Percentiles rank a stretch among this genome's conserved stretches.
phyloP scores from a whole-genome alignment of 2,888 invertebrate species.

The Polyommatus icarus region DNA sequence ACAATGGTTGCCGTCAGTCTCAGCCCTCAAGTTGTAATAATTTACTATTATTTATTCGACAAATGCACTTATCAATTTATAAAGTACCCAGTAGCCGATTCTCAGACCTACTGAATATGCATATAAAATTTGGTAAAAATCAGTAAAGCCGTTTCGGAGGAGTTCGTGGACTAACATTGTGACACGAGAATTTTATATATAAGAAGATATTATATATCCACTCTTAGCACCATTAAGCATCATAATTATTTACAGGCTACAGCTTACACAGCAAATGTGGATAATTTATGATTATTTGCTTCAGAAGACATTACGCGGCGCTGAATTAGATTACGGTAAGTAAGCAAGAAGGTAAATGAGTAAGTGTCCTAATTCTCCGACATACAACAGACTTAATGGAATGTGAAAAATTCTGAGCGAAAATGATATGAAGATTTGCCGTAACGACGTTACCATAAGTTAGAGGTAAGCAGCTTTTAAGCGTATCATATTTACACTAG shows the following conservation, averaged over 20 bases:
- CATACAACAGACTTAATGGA: slow-evolving; percentile 22
- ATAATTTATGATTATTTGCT: slow-evolving; percentile 28
- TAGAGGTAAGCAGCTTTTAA: too few relatives aligned
- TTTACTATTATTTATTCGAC: too few relatives aligned
- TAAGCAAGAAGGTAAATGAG: slow-evolving; percentile 8
- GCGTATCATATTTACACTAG: too few relatives aligned
- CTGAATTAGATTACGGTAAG: slow-evolving; percentile 21
- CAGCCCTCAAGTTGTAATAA: too few relatives aligned
- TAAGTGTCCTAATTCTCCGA: slow-evolving; percentile 8
- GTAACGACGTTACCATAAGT: background rate
- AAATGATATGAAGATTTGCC: background rate
- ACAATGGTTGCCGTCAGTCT: too few relatives aligned
- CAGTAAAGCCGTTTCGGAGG: too few relatives aligned
- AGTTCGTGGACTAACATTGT: too few relatives aligned
- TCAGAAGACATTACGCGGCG: slow-evolving; percentile 8
- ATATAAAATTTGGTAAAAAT: too few relatives aligned
- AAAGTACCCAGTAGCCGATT: too few relatives aligned
- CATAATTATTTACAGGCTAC: background rate
- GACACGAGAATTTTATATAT: too few relatives aligned
- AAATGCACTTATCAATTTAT: too few relatives aligned
- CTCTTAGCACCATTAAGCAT: background rate
- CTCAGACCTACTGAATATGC: too few relatives aligned
- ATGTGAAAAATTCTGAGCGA: slow-evolving; percentile 16
- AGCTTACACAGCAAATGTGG: slow-evolving; percentile 3
- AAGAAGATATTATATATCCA: background rate